These are phyloP conservation scores for Polyommatus iphigenia DNA, from an alignment of 2,888 invertebrate genomes.

Conservation along the genomic window DNA sequence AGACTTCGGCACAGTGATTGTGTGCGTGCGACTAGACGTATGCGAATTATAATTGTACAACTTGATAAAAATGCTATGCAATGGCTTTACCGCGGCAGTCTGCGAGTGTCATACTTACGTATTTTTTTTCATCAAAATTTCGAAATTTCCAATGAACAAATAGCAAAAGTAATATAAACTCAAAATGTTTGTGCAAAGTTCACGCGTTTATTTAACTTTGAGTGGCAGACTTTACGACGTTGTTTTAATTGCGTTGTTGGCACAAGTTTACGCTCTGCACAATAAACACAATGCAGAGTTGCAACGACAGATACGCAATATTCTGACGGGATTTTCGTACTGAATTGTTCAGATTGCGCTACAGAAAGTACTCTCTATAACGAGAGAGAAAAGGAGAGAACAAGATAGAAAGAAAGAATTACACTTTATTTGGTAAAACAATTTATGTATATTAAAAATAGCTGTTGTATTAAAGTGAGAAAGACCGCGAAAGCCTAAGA, in stretches of 20 bases:
- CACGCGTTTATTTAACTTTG: neutral
- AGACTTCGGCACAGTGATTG: no score
- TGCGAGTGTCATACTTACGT: no score
- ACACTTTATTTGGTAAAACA: no score
- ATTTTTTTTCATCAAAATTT: no score
- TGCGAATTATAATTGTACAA: no score
- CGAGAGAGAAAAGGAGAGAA: neutral
- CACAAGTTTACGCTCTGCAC: conserved; percentile 11
- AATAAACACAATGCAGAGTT: conserved; percentile 14
- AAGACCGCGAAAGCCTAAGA: no score
- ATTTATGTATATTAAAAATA: no score
- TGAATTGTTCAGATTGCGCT: neutral
- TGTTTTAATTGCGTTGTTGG: conserved; percentile 14
- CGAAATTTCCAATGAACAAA: neutral
- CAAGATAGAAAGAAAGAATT: no score
- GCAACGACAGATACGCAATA: conserved; percentile 2
- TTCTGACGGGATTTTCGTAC: conserved; percentile 7
- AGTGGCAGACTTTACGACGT: conserved; percentile 24
- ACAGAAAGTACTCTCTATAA: neutral
- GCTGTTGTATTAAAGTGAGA: no score
- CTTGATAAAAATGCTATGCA: no score
- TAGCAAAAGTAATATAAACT: neutral
- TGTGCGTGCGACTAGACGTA: no score
- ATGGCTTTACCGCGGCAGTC: no score
- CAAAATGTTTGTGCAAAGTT: conserved; percentile 4